Evolutionary conservation across 2,113 vertebrate genomes (phyloP), one percentile per base, ranked within the genome.

Genomic region (Carettochelys insculpta): DNA sequence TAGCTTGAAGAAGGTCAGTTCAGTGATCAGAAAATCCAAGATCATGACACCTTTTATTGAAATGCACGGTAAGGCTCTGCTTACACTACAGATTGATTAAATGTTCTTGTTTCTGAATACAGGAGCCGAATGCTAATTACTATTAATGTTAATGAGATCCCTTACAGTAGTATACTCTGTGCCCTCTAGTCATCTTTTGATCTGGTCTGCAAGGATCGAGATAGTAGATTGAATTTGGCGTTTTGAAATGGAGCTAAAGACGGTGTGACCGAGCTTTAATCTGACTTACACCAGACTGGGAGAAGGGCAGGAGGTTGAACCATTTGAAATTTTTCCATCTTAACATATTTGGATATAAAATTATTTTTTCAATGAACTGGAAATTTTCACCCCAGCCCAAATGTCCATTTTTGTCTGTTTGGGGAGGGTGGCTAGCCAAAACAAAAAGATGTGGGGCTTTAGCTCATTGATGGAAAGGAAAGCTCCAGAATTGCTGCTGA

Each of bases 1-100:
- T 61, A 92, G 84, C 65, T 82, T 65, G 13, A 31, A n/a, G 52
- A 85, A 88, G 25, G 8, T 83, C 86, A 75, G 83, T 90, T 90
- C 56, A 77, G 1, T 0, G 34, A 84, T 51, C 5, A 85, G 52
- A 79, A 92, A 92, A 90, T 77, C 41, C 77, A 51, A 92, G 54
- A 52, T 51, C 88, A 34, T 25, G 5, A 16, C 52, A 14, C 65
- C 29, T 77, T 58, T 8, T 38, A 51, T 22, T 29, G 43, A 51
- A 87, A 90, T 14, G 75, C 34, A 47, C 1, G 1, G 19, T 38
- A 65, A 41, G 0, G 10, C 22, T 0, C 10, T 34, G 61, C 52
- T 77, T 22, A 80, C 50, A 43, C 50, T 47, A 51, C 27, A 61
- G 48, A n/a, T 68, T 52, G 20, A 11, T 50, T 50, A 50, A 10